These are phyloP conservation scores for Salvelinus namaycush DNA, from an alignment of 2,113 vertebrate species.

Conservation along the genomic window DNA sequence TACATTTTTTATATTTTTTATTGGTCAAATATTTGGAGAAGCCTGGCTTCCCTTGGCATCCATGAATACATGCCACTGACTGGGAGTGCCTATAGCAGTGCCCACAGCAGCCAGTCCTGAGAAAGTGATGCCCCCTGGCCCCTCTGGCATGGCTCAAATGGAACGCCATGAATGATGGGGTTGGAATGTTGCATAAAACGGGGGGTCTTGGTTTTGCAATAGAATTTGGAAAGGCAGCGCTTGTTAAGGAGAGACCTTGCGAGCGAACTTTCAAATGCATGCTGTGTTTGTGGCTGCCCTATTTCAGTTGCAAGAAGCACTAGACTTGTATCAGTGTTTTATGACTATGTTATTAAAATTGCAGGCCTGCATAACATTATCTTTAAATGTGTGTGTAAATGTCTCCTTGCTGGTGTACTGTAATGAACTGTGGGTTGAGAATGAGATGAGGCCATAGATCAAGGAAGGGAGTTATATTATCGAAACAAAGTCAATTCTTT, in stretches of 20 bases:
- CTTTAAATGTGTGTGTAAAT: slow-evolving; percentile 59
- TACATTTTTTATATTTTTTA: too few relatives aligned
- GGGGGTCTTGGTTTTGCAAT: slow-evolving; percentile 34
- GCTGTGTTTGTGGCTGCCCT: slow-evolving; percentile 52
- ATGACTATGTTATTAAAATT: slow-evolving; percentile 42
- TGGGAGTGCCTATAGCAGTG: not conserved
- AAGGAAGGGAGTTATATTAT: not conserved
- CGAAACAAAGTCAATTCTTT: not conserved
- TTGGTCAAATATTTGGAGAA: too few relatives aligned
- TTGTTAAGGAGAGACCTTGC: slow-evolving; percentile 49
- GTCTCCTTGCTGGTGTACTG: slow-evolving; percentile 14
- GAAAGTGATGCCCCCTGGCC: slow-evolving; percentile 67
- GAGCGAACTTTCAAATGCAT: slow-evolving; percentile 53
- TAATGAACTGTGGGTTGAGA: not conserved
- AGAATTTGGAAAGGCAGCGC: slow-evolving; percentile 50
- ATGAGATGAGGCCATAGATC: not conserved
- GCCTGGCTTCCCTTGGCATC: too few relatives aligned
- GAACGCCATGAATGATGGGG: slow-evolving; percentile 66
- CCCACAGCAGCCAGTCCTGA: slow-evolving; percentile 46
- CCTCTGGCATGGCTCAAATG: slow-evolving; percentile 64
- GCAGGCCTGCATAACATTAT: not conserved
- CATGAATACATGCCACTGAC: not conserved
- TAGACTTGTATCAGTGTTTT: slow-evolving; percentile 41
- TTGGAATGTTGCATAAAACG: slow-evolving; percentile 46
- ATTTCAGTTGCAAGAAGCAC: slow-evolving; percentile 49